Base-by-base conservation (phyloP, 1,140 invertebrate genomes). In the Dinoponera quadriceps region DNA sequence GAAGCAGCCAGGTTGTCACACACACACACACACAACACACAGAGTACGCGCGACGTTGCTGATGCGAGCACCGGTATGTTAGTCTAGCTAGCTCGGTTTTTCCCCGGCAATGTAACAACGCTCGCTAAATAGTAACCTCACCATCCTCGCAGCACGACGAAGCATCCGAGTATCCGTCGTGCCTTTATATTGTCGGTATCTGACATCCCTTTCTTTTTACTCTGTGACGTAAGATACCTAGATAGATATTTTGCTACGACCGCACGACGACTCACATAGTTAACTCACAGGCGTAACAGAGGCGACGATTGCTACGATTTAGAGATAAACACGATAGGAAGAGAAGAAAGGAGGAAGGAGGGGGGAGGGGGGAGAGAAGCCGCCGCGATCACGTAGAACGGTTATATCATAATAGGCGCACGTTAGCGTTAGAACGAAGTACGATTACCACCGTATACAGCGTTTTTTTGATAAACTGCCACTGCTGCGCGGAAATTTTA, bases 151-250 rank as follows among this genome's bases (percentile, higher is more conserved):
- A 81, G 83, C 60, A 78, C 80, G 77, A 83, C 60, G n/a, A n/a
- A n/a, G 82, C 86, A 71, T 68, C 60, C 51, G 11, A 66, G 77
- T 85, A 77, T 84, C 60, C 38, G 84, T 90, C 82, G 84, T 91
- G 78, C 82, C 54, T 80, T 89, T 88, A 57, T 88, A 87, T 88
- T 77, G 80, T 90, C 85, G 89, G 86, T 91, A 88, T 91, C 84
- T 83, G 88, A 89, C 89, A 91, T 92, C 89, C 82, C 86, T 88
- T 86, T 88, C 85, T 85, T 77, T 90, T 91, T 88, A 87, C 82
- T 84, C 86, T 85, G 77, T 88, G 85, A 92, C 80, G 88, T 92
- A 91, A 92, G 92, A 91, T 92, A 92, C 88, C 62, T 92, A 92
- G 89, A 86, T 82, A 73, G 84, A 90, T 91, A 90, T 90, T 91